Percentiles rank a stretch among this genome's conserved stretches.
Conservation (phyloP, 1,140 invertebrate species). For the Drosophila sucinea region DNA sequence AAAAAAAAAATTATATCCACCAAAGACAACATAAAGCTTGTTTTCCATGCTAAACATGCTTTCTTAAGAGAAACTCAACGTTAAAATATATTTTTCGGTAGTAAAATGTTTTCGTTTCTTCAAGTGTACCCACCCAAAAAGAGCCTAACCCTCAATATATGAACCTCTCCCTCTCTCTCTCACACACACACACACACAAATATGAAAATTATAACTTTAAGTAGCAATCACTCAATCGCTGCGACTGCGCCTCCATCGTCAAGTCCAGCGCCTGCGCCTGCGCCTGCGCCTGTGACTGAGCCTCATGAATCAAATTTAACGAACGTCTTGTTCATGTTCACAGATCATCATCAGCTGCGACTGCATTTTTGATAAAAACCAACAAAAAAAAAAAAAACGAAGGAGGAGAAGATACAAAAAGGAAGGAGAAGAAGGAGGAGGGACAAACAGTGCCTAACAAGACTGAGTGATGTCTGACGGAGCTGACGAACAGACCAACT, state of each 20-base stretch:
- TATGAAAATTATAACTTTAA: constrained; percentile 83
- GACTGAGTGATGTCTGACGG: constrained; percentile 72
- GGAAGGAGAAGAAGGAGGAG: constrained; percentile 30
- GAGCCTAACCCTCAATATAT: constrained; percentile 48
- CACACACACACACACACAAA: constrained; percentile 62
- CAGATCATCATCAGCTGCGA: constrained; percentile 82
- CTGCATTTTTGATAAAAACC: constrained; percentile 77
- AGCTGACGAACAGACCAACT: constrained; percentile 51
- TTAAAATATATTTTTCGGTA: not conserved
- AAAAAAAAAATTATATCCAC: not conserved
- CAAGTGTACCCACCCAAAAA: constrained; percentile 58
- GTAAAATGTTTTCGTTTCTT: not conserved
- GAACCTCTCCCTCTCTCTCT: constrained; percentile 20
- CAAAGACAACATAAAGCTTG: not conserved
- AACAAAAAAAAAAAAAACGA: constrained; percentile 56
- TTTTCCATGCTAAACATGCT: no score
- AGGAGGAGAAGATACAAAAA: constrained; percentile 1
- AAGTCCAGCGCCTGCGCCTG: constrained; percentile 22
- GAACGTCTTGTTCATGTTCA: constrained; percentile 82
- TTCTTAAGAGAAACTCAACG: no score
- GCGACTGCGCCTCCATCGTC: constrained; percentile 51
- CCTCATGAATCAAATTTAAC: constrained; percentile 83
- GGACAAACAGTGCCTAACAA: constrained; percentile 62
- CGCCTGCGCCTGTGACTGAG: constrained; percentile 33
- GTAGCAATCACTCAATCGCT: constrained; percentile 83